A percentile compares a stretch with the other conserved stretches of the same genome.
phyloP scores from a whole-genome alignment of 2,888 invertebrate species.

The Prostheceraeus crozeri region DNA sequence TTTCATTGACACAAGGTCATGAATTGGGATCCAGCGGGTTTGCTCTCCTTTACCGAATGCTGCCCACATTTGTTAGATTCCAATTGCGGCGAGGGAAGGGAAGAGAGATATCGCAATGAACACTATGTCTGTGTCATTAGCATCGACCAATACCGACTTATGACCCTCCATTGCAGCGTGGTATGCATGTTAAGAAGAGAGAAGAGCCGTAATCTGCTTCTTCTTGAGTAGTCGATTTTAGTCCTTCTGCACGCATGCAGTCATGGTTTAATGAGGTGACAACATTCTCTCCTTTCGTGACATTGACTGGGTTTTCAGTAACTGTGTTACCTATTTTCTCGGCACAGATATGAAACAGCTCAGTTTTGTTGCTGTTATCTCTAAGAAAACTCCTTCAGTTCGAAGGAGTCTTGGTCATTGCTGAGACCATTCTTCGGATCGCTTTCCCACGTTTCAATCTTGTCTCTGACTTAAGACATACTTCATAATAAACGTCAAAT shows the following conservation, averaged over 20 bases:
- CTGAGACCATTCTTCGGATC: constrained; percentile 36
- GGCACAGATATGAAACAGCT: constrained; percentile 41
- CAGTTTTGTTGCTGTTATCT: constrained; percentile 40
- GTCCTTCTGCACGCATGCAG: too few species aligned
- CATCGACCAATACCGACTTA: constrained; percentile 35
- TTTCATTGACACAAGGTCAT: constrained; percentile 39
- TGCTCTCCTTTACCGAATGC: constrained; percentile 41
- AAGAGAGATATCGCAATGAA: constrained; percentile 33
- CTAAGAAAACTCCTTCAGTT: constrained; percentile 39
- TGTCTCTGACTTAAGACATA: constrained; percentile 37
- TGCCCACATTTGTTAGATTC: constrained; percentile 40
- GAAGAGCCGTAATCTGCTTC: too few species aligned
- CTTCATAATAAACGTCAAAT: constrained; percentile 30
- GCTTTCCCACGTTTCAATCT: constrained; percentile 38
- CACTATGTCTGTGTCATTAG: constrained; percentile 35
- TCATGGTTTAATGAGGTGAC: too few species aligned
- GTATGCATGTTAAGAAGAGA: too few species aligned
- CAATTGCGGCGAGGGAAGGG: constrained; percentile 32
- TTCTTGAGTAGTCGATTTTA: too few species aligned
- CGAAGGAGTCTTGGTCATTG: constrained; percentile 31
- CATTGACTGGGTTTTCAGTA: constrained; percentile 36
- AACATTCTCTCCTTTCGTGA: constrained; percentile 39
- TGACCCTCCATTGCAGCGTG: constrained; percentile 32
- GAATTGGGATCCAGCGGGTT: constrained; percentile 41
- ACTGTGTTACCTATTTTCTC: constrained; percentile 33